Base-by-base conservation (phyloP, 2,113 vertebrate genomes). In the Protobothrops mucrosquamatus region DNA sequence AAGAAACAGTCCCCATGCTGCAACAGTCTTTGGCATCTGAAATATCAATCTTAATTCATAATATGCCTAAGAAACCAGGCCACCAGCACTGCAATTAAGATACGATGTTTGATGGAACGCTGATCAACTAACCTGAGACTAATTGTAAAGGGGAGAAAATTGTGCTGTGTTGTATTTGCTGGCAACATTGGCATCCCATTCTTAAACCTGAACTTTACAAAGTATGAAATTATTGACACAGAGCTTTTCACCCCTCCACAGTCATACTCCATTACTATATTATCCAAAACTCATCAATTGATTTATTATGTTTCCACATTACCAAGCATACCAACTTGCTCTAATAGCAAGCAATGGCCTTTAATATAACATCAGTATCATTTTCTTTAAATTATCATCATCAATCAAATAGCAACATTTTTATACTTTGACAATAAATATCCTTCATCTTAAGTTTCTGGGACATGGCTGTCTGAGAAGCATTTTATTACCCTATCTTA, bases 1-100 rank as follows among this genome's bases (percentile, higher is more conserved):
- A 93, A 91, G 95, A 97, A 97, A 98, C 94, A 89, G 94, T 98
- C 97, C 96, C 96, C 86, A 95, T 8, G n/a, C 90, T 94, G 64
- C 85, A 92, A 88, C 14, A 23, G 89, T 96, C 97, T 96, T 87
- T 86, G 94, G 96, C 97, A 96, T 94, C 94, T 91, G 95, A 95
- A 97, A 96, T 94, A 96, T 89, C 96, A 95, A 94, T 93, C 95
- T 64, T 96, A 96, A 96, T 87, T 96, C 96, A 96, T 2, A 5
- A 91, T 59, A 20, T 93, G 93, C 43, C 94, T 95, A 92, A 93
- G 94, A 95, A 96, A 93, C n/a, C 69, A 81, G 52, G 92, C 89
- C 69, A 89, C 89, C 6, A 0, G 29, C 0, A 0, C 9, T 86
- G 29, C 86, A 93, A 88, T 93, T 94, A 94, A 91, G 87, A 94